phyloP scores from a whole-genome alignment of 2,888 invertebrate species.

The Stramonita haemastoma region DNA sequence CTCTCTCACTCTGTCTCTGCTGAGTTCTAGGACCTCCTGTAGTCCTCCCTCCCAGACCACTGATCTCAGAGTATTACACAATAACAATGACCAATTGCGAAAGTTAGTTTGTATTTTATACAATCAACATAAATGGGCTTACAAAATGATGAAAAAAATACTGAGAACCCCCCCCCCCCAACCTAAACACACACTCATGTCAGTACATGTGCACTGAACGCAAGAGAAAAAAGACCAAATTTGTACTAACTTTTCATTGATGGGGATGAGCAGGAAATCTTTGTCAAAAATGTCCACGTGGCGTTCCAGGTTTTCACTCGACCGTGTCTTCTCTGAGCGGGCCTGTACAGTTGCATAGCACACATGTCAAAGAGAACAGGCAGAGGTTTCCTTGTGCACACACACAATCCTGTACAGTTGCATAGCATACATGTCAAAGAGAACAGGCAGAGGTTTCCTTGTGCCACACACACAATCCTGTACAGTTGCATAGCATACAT shows the following conservation, averaged over 20 bases:
- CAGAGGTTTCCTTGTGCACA: neutral
- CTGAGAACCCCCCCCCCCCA: neutral
- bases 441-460: too few relatives aligned
- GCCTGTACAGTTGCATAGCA: slow-evolving; percentile 53
- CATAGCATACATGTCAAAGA: too few relatives aligned
- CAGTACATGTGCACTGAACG: neutral
- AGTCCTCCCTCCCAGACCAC: too few relatives aligned
- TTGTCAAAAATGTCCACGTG: slow-evolving; percentile 97
- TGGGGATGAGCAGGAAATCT: slow-evolving; percentile 97
- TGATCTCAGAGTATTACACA: too few relatives aligned
- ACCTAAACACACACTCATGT: neutral
- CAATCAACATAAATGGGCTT: too few relatives aligned
- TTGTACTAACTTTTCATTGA: slow-evolving; percentile 90
- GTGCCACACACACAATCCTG: too few relatives aligned
- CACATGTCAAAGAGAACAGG: neutral
- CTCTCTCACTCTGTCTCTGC: too few relatives aligned
- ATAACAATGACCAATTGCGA: too few relatives aligned
- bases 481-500: too few relatives aligned
- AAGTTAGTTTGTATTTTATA: too few relatives aligned
- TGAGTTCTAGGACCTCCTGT: too few relatives aligned
- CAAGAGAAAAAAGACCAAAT: neutral
- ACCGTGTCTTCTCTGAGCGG: slow-evolving; percentile 85
- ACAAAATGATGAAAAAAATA: neutral
- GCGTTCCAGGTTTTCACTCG: slow-evolving; percentile 96
- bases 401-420: too few relatives aligned